A percentile compares a stretch with the other conserved stretches of the same genome.
These are phyloP conservation scores for Thryonomys swinderianus DNA, from an alignment of 2,113 vertebrate genomes.

Conservation along the genomic window DNA sequence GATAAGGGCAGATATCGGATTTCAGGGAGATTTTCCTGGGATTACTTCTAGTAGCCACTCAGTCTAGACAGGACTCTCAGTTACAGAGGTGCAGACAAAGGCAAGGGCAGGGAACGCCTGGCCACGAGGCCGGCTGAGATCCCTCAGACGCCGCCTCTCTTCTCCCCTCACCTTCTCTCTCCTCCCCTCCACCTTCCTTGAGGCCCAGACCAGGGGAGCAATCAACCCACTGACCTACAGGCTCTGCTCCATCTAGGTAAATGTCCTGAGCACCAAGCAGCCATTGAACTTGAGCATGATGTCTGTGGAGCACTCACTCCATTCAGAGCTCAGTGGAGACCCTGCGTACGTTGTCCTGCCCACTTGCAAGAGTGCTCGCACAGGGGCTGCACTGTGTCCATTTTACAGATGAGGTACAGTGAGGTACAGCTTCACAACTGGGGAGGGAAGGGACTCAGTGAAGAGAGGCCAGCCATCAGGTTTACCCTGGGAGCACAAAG, in stretches of 20 bases:
- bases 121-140: conserved; percentile 2
- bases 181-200: neutral
- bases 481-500: neutral
- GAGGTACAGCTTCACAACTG: too few relatives aligned
- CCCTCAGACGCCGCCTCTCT: neutral
- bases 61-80: conserved; percentile 97
- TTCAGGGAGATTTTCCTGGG: conserved; percentile 97
- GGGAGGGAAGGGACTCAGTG: neutral
- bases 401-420: neutral
- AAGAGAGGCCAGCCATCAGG: rapidly evolving
- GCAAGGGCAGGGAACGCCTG: conserved; percentile 86
- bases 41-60: conserved; percentile 96
- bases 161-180: neutral
- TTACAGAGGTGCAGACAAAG: conserved; percentile 94
- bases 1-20: conserved; percentile 91
- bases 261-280: neutral
- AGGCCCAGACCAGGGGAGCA: neutral
- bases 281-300: rapidly evolving
- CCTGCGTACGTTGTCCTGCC: rapidly evolving
- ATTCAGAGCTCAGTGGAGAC: too few relatives aligned
- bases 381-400: neutral
- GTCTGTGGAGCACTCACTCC: rapidly evolving
- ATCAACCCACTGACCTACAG: neutral
- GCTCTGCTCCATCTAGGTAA: neutral
- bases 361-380: rapidly evolving